Evolutionary conservation across 2,797 vertebrate genomes (phyloP).

Genomic region (Pipistrellus pygmaeus): DNA sequence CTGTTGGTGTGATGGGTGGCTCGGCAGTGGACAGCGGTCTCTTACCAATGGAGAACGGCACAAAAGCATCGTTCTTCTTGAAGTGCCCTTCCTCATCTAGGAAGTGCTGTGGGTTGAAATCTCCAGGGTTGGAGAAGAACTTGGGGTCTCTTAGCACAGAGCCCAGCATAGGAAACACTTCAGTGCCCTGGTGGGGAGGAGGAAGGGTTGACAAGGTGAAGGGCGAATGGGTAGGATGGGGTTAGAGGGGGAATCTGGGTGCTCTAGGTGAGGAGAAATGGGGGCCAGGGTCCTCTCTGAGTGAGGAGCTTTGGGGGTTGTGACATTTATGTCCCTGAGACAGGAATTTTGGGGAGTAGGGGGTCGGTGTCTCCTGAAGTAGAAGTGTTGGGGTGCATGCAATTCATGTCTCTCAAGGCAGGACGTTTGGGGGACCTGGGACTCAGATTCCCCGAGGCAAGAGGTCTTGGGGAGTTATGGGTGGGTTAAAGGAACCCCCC

Average conservation of each 20-base stretch:
- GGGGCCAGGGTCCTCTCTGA: background rate
- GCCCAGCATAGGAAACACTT: slow-evolving; percentile 81
- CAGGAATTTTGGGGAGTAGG: background rate
- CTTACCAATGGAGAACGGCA: slow-evolving; percentile 87
- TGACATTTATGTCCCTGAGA: background rate
- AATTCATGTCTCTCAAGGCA: background rate
- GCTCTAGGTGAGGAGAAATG: background rate
- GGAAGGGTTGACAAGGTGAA: background rate
- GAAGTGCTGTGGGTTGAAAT: slow-evolving; percentile 87
- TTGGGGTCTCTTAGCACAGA: slow-evolving; percentile 81
- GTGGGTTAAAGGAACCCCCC: background rate
- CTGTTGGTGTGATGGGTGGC: background rate
- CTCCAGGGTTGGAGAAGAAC: slow-evolving; percentile 82
- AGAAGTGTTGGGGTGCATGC: too few species aligned
- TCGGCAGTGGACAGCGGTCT: background rate
- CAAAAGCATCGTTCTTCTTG: slow-evolving; percentile 85
- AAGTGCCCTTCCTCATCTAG: slow-evolving; percentile 85
- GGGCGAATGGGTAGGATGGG: fast-evolving
- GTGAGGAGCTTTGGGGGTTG: background rate
- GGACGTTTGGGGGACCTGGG: background rate
- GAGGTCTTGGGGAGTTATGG: background rate
- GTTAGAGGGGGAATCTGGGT: background rate
- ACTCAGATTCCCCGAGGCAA: background rate
- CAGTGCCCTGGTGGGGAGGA: slow-evolving; percentile 56
- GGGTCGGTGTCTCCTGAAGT: background rate